phyloP scores from a whole-genome alignment of 2,888 invertebrate species.

The Parnassius apollo region DNA sequence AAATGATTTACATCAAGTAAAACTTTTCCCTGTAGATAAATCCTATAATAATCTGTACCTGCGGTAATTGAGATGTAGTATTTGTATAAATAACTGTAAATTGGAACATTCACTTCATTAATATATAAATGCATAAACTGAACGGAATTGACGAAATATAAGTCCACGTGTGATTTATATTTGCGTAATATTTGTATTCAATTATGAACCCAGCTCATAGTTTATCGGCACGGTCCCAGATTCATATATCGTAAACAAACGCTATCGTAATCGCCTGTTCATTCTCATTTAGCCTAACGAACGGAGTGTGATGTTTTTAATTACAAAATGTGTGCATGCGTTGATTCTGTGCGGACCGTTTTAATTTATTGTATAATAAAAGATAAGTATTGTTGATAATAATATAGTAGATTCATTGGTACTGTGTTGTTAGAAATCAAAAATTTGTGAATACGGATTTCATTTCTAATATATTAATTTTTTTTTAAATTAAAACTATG shows the following conservation, averaged over 20 bases:
- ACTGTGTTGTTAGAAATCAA: too few relatives aligned
- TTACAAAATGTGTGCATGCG: conserved; percentile 3
- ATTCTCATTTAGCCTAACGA: conserved; percentile 13
- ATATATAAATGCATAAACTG: too few relatives aligned
- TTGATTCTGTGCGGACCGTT: not conserved
- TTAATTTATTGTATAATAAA: not conserved
- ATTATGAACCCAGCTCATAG: conserved; percentile 6
- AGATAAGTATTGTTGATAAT: not conserved
- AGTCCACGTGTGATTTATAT: not conserved
- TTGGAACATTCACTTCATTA: too few relatives aligned
- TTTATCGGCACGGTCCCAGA: conserved; percentile 14
- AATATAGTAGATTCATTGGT: too few relatives aligned
- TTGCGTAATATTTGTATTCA: conserved; percentile 17
- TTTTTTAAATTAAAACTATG: too few relatives aligned
- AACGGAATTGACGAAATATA: not conserved
- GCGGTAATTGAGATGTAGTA: too few relatives aligned
- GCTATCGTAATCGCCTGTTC: conserved; percentile 1
- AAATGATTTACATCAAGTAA: too few relatives aligned
- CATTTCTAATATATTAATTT: too few relatives aligned
- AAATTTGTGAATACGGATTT: too few relatives aligned
- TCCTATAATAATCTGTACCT: too few relatives aligned
- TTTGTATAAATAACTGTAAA: too few relatives aligned
- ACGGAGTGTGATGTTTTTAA: conserved; percentile 7
- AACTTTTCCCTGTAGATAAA: too few relatives aligned
- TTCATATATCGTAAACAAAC: conserved; percentile 14